phyloP scores from a whole-genome alignment of 2,113 vertebrate genomes.

The Charadrius vociferus region DNA sequence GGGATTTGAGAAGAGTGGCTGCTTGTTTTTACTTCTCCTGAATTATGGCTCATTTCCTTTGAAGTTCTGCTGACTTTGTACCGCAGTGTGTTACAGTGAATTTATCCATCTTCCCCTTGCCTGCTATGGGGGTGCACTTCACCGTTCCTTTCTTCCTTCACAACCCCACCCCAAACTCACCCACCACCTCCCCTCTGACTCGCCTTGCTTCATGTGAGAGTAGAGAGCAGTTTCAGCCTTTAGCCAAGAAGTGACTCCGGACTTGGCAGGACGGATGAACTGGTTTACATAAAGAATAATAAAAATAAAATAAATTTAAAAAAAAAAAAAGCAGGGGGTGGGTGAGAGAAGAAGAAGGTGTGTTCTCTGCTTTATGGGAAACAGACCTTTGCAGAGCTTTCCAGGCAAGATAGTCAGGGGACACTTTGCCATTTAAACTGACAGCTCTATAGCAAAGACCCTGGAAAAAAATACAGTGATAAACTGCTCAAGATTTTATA shows the following conservation, averaged over 20 bases:
- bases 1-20: not conserved
- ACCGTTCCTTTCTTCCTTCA: not conserved
- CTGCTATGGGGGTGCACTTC: not conserved
- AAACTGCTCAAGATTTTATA: not conserved
- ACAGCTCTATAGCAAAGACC: not conserved
- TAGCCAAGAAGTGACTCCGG: not conserved
- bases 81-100: not conserved
- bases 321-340: not conserved
- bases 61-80: not conserved
- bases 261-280: not conserved
- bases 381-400: not conserved
- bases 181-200: not conserved
- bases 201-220: rapidly evolving
- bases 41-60: not conserved
- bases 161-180: not conserved
- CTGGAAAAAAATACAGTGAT: not conserved
- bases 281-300: not conserved
- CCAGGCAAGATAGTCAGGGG: not conserved
- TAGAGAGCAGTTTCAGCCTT: not conserved
- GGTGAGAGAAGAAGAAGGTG: not conserved
- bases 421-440: not conserved
- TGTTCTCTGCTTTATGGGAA: not conserved
- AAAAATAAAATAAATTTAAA: not conserved
- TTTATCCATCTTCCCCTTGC: not conserved
- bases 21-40: not conserved